Base-by-base conservation (phyloP, 2,888 invertebrate species). In the Labia minor region DNA sequence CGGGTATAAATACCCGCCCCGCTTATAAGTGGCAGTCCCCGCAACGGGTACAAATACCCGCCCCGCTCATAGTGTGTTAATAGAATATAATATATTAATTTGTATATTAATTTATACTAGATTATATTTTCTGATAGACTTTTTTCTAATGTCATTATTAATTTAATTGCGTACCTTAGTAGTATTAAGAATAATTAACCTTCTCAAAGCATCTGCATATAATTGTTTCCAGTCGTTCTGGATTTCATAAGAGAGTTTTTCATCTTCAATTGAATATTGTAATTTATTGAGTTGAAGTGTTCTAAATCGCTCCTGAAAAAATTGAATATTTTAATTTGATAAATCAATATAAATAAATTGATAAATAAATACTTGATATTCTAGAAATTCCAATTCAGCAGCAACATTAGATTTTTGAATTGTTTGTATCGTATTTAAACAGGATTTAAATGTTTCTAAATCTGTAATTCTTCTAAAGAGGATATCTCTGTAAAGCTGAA, bases 381-480 rank as follows among this genome's bases (percentile, higher is more conserved):
- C 85, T 49, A 82, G 80, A 73, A 88, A 92, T 72, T 84, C 85
- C 63, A 89, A 82, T 76, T 95, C 94, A 0, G 89, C 86, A 1
- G 88, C 86, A 65, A 93, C 81, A 0, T 92, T 89, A 76, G 85
- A 84, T 66, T 85, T 83, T 73, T 89, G 86, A 62, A 95, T 86
- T 37, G 82, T 83, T 0, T 86, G 79, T 68, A 95, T 92, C 0
- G 92, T 88, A 70, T 87, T 87, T 86, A 95, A 88, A 1, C 95
- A 89, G 68, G 85, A 79, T 76, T 92, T 94, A 74, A 95, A 90
- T 73, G 89, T 86, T 66, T 89, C 89, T 62, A 94, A 77, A 3
- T 88, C 88, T 72, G 85, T 87, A 33, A 94, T 90, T 66, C 87
- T 86, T 75, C 86, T 83, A 72, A 91, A 87, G 26, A 94, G 82